Percentiles rank a stretch among this genome's conserved stretches.
These are phyloP conservation scores for Threskiornis aethiopicus DNA, from an alignment of 2,797 vertebrate species.

Conservation along the genomic window DNA sequence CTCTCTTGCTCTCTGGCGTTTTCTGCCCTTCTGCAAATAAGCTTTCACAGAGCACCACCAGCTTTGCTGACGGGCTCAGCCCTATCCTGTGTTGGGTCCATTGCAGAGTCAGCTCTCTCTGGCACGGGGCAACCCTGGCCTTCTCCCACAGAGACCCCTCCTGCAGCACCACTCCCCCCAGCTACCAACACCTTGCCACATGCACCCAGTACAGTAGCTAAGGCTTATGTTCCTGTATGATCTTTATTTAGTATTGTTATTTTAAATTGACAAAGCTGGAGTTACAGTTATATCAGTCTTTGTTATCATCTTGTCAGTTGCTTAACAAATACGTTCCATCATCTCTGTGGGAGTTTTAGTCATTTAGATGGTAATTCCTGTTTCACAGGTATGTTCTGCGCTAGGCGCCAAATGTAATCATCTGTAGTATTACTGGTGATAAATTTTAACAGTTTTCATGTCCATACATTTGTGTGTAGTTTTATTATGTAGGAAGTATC, in stretches of 20 bases:
- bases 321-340: constrained; percentile 65
- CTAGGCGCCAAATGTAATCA: constrained; percentile 10
- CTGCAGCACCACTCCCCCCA: neutral
- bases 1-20: neutral
- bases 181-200: neutral
- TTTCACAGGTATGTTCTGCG: constrained; percentile 1
- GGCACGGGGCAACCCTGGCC: neutral
- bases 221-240: neutral
- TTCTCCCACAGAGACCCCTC: neutral
- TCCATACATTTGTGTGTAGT: neutral
- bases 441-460: neutral
- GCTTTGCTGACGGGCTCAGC: neutral
- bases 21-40: neutral
- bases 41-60: neutral
- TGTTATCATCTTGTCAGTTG: constrained; percentile 69
- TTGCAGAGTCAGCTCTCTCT: neutral
- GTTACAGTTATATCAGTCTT: constrained; percentile 27
- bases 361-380: constrained; percentile 62
- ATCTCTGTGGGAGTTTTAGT: constrained; percentile 64
- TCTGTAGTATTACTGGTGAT: neutral
- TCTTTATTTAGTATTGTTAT: constrained; percentile 8
- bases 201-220: neutral
- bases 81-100: neutral
- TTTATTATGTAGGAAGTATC: neutral
- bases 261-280: constrained; percentile 45